Evolutionary conservation across 2,797 vertebrate species (phyloP).

Genomic region (Danio jaintianensis): DNA sequence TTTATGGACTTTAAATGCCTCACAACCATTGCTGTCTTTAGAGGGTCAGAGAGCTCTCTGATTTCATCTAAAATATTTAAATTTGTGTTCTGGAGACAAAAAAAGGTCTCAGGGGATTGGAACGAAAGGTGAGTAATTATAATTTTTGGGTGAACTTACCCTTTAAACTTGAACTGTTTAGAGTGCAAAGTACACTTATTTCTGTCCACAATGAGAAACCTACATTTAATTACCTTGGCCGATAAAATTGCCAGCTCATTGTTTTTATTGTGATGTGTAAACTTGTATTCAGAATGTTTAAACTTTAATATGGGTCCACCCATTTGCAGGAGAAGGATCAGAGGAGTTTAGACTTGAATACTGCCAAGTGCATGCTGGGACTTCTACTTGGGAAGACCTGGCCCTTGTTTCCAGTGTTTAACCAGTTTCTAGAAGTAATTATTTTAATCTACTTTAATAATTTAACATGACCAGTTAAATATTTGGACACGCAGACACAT

Average conservation of each 20-base stretch:
- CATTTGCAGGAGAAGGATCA: constrained; percentile 95
- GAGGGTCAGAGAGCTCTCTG: no score
- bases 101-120: no score
- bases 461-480: constrained; percentile 5
- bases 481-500: not conserved
- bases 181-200: not conserved
- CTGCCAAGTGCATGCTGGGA: constrained; percentile 99
- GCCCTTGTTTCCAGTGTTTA: constrained; percentile 98
- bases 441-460: not conserved
- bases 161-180: not conserved
- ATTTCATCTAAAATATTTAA: no score
- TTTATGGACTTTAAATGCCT: no score
- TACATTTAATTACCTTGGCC: not conserved
- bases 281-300: not conserved
- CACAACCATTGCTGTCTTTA: no score
- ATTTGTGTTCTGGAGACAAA: no score
- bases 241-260: not conserved
- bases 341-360: constrained; percentile 99
- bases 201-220: not conserved
- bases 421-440: constrained; percentile 98
- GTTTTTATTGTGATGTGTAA: not conserved
- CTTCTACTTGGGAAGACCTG: constrained; percentile 98
- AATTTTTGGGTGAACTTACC: no score
- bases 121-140: no score
- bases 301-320: not conserved